Percentiles rank a stretch among this genome's conserved stretches.
Conservation (phyloP, 2,888 invertebrate species). For the Torymus aiolomorphi region DNA sequence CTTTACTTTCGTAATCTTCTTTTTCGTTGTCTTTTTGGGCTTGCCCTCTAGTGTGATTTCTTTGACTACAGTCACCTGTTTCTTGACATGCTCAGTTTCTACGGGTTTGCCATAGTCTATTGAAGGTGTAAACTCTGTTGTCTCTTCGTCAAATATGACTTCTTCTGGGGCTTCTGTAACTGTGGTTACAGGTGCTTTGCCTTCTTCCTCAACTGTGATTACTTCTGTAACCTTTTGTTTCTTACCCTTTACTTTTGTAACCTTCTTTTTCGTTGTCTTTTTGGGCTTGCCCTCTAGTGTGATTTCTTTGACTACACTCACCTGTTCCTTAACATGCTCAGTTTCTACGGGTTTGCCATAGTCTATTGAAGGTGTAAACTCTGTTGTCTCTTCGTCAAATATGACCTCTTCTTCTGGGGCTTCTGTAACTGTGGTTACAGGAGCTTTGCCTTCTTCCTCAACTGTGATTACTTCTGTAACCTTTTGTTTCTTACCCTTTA, state of each 20-base stretch:
- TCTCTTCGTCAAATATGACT: conserved; percentile 62
- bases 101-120: conserved; percentile 54
- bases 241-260: no score
- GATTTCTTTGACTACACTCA: conserved; percentile 67
- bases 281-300: no score
- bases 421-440: conserved; percentile 59
- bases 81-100: conserved; percentile 67
- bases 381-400: conserved; percentile 64
- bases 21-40: no score
- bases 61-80: no score
- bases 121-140: conserved; percentile 62
- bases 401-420: conserved; percentile 64
- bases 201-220: conserved; percentile 73
- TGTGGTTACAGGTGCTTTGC: background rate
- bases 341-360: conserved; percentile 59
- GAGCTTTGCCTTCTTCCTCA: conserved; percentile 68
- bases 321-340: conserved; percentile 65
- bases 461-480: no score
- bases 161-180: conserved; percentile 57
- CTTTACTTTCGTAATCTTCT: no score
- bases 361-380: conserved; percentile 70
- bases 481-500: no score
- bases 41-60: no score
- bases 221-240: no score
- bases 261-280: no score